Evolutionary conservation across 23 tunicate species (phyloP).

Genomic region (Oikopleura vanhoeffeni): DNA sequence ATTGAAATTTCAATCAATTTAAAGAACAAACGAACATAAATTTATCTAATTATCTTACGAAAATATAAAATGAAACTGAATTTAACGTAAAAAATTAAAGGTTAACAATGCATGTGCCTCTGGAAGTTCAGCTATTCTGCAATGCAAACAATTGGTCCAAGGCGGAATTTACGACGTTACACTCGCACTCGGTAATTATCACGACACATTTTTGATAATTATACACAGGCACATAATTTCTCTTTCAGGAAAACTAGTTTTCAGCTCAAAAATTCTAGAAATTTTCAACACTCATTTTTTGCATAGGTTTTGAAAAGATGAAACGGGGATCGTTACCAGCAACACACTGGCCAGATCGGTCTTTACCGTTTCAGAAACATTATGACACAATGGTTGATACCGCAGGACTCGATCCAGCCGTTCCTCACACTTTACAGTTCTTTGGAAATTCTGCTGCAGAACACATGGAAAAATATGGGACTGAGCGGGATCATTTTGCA

Average conservation of each 20-base stretch:
- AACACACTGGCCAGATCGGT: slow-evolving; percentile 36
- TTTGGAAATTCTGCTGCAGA: slow-evolving; percentile 91
- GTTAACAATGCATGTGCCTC: slow-evolving; percentile 91
- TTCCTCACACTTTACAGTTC: slow-evolving; percentile 67
- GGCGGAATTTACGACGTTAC: slow-evolving; percentile 20
- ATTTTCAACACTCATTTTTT: no score
- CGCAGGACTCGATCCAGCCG: slow-evolving; percentile 49
- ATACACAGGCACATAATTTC: no score
- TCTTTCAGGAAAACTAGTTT: no score
- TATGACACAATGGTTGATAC: slow-evolving; percentile 37
- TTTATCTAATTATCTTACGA: no score
- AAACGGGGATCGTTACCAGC: slow-evolving; percentile 48
- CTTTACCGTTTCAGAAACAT: slow-evolving; percentile 50
- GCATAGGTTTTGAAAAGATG: slow-evolving; percentile 95
- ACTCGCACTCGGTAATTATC: background rate
- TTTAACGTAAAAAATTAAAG: no score
- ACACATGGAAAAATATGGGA: slow-evolving; percentile 96
- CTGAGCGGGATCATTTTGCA: slow-evolving; percentile 76
- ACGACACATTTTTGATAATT: no score
- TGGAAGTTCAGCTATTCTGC: slow-evolving; percentile 77
- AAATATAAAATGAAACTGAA: no score
- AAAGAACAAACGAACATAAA: no score
- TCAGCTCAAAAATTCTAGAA: no score
- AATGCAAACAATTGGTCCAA: slow-evolving; percentile 64
- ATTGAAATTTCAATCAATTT: no score